phyloP scores from a whole-genome alignment of 2,797 vertebrate species.

The Coluber constrictor region DNA sequence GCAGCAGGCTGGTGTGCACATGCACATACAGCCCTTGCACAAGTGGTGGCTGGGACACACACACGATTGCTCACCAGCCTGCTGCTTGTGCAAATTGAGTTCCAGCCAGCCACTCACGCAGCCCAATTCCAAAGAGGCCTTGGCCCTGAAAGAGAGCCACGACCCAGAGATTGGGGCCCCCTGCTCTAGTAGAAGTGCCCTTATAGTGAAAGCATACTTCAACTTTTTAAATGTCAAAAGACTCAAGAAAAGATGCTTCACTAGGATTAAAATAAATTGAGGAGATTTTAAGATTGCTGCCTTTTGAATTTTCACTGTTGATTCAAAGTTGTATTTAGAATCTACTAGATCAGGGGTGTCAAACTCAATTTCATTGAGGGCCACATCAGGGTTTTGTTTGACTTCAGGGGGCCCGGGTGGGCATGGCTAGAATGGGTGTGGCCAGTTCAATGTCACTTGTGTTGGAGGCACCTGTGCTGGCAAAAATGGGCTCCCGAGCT shows the following conservation, averaged over 20 bases:
- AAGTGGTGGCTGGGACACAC: rapidly evolving
- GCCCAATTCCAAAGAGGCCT: not conserved
- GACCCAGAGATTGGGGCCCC: not conserved
- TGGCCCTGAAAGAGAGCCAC: not conserved
- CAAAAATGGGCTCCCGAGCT: too few relatives aligned
- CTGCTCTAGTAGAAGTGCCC: not conserved
- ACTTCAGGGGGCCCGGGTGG: too few relatives aligned
- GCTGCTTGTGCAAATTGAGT: not conserved
- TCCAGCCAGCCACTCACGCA: not conserved
- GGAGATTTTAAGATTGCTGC: not conserved
- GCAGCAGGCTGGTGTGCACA: not conserved
- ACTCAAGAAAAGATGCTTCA: not conserved
- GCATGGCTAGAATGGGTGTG: too few relatives aligned
- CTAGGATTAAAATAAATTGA: not conserved
- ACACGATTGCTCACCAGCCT: not conserved
- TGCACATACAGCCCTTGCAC: not conserved
- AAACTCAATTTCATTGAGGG: too few relatives aligned
- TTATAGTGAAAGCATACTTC: not conserved
- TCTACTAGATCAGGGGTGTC: not conserved
- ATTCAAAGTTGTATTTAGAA: not conserved
- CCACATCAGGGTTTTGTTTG: too few relatives aligned
- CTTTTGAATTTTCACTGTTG: not conserved
- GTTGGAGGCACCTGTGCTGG: too few relatives aligned
- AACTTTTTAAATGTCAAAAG: not conserved
- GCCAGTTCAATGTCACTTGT: too few relatives aligned